Percentiles rank a stretch among this genome's conserved stretches.
These are phyloP conservation scores for Chaetura pelagica DNA, from an alignment of 2,113 vertebrate genomes.

Conservation along the genomic window DNA sequence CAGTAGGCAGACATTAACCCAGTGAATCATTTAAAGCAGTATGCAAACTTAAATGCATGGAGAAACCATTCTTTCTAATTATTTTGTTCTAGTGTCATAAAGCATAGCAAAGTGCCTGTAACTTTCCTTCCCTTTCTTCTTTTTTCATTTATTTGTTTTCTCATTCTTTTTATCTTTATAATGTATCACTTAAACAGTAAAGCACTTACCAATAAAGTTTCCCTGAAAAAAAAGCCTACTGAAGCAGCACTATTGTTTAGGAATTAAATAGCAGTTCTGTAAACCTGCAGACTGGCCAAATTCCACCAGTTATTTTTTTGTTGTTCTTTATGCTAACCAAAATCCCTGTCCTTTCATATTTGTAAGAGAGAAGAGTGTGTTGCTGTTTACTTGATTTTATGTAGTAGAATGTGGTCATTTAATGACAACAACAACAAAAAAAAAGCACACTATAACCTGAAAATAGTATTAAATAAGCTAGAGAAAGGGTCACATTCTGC, in stretches of 20 bases:
- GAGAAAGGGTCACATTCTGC: neutral
- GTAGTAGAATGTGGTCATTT: neutral
- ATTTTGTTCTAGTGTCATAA: neutral
- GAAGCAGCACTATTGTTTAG: neutral
- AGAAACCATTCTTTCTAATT: conserved; percentile 37
- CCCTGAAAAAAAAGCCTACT: neutral
- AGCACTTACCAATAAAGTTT: neutral
- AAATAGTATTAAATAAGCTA: neutral
- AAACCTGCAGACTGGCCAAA: neutral
- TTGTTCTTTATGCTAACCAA: neutral
- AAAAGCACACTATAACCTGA: neutral
- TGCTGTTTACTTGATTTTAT: neutral
- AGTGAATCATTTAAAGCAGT: conserved; percentile 39
- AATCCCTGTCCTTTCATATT: neutral
- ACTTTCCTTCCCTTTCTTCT: neutral
- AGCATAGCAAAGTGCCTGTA: neutral
- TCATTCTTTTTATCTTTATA: neutral
- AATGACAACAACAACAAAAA: neutral
- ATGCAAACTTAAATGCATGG: neutral
- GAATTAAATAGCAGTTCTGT: neutral
- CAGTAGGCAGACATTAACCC: conserved; percentile 13
- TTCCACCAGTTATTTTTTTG: neutral
- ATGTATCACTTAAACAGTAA: neutral
- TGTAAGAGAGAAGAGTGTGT: neutral
- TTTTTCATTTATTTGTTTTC: neutral